These are phyloP conservation scores for Calyptomena viridis DNA, from an alignment of 2,113 vertebrate species.

Conservation along the genomic window DNA sequence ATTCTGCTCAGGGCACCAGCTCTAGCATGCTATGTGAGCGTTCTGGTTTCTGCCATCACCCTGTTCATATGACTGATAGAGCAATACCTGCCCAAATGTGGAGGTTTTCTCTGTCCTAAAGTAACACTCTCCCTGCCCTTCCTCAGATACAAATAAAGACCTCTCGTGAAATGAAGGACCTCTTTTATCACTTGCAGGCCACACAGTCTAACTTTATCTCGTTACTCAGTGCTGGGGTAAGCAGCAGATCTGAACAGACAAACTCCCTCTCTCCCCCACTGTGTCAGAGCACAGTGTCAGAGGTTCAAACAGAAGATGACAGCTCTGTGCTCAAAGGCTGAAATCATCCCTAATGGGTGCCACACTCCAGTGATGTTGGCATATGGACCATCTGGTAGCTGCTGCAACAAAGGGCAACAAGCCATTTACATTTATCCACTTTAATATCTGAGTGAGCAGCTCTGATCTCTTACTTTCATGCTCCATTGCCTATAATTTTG, in stretches of 20 bases:
- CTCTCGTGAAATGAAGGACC: neutral
- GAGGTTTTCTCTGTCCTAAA: neutral
- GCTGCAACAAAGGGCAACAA: neutral
- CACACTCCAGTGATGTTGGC: neutral
- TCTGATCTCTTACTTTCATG: neutral
- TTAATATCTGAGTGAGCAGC: neutral
- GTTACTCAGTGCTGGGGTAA: neutral
- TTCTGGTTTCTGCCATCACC: neutral
- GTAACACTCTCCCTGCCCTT: rapidly evolving
- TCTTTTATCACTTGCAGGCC: neutral
- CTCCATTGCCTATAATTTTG: neutral
- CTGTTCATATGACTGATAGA: neutral
- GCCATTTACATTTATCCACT: neutral
- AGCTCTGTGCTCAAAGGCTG: neutral
- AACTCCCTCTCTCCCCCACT: neutral
- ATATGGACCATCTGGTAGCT: neutral
- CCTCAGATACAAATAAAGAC: too few species aligned
- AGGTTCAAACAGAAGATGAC: neutral
- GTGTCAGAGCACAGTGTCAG: neutral
- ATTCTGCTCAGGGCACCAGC: neutral
- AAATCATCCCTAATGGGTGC: neutral
- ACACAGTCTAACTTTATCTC: neutral
- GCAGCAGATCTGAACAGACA: neutral
- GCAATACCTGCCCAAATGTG: neutral
- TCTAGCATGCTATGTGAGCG: neutral